phyloP scores from a whole-genome alignment of 2,888 invertebrate genomes.

The Eulithis prunata region DNA sequence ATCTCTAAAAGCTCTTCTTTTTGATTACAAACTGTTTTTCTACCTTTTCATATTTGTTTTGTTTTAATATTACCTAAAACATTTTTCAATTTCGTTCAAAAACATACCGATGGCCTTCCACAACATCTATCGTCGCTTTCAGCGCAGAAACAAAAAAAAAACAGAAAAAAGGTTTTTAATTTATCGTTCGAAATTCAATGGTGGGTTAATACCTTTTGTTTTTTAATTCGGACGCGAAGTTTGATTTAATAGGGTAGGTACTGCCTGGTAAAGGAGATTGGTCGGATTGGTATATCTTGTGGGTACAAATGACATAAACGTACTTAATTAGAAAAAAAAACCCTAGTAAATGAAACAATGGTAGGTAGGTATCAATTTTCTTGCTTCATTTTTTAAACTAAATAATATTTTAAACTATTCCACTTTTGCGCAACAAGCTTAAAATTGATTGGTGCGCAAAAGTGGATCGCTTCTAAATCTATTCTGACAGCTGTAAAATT shows the following conservation, averaged over 20 bases:
- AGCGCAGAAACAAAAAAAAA: conserved; percentile 27
- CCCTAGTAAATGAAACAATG: too few species aligned
- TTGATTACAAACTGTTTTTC: background rate
- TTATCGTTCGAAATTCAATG: conserved; percentile 43
- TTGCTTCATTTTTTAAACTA: too few species aligned
- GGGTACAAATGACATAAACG: too few species aligned
- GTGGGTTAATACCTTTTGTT: conserved; percentile 43
- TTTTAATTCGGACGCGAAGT: conserved; percentile 40
- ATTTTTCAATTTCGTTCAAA: conserved; percentile 32
- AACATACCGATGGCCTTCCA: conserved; percentile 38
- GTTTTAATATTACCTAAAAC: background rate
- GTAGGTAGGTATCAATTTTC: too few species aligned
- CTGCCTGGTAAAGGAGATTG: conserved; percentile 11
- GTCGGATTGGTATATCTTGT: background rate
- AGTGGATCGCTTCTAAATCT: too few species aligned
- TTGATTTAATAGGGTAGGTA: conserved; percentile 40
- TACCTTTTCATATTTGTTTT: conserved; percentile 2
- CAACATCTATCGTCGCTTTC: conserved; percentile 40
- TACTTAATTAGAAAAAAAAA: too few species aligned
- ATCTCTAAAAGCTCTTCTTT: background rate
- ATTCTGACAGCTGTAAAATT: too few species aligned
- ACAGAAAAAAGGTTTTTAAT: conserved; percentile 39
- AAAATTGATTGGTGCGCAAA: too few species aligned
- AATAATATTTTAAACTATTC: too few species aligned
- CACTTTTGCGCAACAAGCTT: too few species aligned